Base-by-base conservation (phyloP, 2,888 invertebrate genomes). In the Clanis bilineata region DNA sequence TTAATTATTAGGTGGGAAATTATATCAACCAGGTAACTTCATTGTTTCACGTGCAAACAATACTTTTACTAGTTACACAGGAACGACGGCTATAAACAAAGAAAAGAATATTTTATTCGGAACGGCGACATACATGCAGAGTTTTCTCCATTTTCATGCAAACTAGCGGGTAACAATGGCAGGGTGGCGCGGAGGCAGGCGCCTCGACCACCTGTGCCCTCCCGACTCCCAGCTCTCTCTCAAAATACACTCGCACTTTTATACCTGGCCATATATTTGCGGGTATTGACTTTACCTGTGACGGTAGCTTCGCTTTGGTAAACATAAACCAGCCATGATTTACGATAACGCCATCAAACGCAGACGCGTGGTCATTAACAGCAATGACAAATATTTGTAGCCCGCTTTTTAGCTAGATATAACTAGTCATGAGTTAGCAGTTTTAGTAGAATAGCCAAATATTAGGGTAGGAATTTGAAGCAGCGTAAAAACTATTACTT, bases 111-210 rank as follows among this genome's bases (percentile, higher is more conserved):
- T 86, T 88, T 87, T 88, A 89, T 89, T 87, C 76, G 81, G 83
- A 85, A 80, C 78, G 77, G 78, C 83, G 86, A 84, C 87, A 88
- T 80, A 88, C 84, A 86, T 85, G 83, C 79, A 83, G 80, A 85
- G 80, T 86, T 86, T 86, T 85, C 83, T 84, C 81, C 86, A 83
- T 88, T 88, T 89, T 85, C 85, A 88, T 87, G 83, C 86, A 86
- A 89, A 88, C 83, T 85, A 85, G 81, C 77, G 82, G 79, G 79
- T 77, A 86, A 88, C 88, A 89, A 89, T 85, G 67, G 84, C 73
- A 70, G 76, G 72, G 79, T 73, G 78, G 75, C 65, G 69, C 69
- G 71, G 66, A 74, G 74, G 72, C 70, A 32, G 51, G 51, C 51
- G 51, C 51, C 51, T 15, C 51, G 51, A 71, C 74, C 79, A 76